phyloP scores from a whole-genome alignment of 2,888 invertebrate species.

The Melitaea athalia region DNA sequence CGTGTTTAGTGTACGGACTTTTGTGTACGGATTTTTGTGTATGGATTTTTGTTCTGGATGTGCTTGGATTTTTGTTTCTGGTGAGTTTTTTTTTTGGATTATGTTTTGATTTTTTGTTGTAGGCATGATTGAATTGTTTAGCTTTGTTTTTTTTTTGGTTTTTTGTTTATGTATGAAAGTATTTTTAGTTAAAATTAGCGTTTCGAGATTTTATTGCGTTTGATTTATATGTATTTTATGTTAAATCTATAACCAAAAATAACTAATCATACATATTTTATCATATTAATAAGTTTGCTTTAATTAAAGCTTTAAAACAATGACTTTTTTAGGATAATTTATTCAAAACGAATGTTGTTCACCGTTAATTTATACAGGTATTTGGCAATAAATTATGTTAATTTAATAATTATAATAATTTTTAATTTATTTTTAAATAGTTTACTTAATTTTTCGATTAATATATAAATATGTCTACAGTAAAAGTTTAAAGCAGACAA shows the following conservation, averaged over 20 bases:
- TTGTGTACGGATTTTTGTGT: slow-evolving; percentile 16
- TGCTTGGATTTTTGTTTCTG: slow-evolving; percentile 21
- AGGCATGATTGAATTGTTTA: background rate
- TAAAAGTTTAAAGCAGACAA: background rate
- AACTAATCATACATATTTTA: too few species aligned
- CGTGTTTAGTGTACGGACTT: slow-evolving; percentile 21
- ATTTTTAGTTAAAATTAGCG: background rate
- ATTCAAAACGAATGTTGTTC: background rate
- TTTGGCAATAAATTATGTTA: background rate
- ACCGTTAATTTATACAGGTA: background rate
- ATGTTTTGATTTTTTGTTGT: slow-evolving; percentile 3
- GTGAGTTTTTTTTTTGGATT: slow-evolving; percentile 18
- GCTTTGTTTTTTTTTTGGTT: background rate
- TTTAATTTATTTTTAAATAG: background rate
- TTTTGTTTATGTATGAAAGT: background rate
- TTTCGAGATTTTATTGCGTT: background rate
- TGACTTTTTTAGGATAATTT: background rate
- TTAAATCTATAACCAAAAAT: too few species aligned
- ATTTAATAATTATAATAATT: background rate
- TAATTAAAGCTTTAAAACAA: too few species aligned
- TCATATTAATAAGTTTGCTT: too few species aligned
- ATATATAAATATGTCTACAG: background rate
- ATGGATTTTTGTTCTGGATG: slow-evolving; percentile 16
- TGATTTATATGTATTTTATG: background rate
- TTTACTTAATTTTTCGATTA: too few species aligned